Conservation (phyloP, 2,888 invertebrate genomes). For the Eupithecia subumbrata region DNA sequence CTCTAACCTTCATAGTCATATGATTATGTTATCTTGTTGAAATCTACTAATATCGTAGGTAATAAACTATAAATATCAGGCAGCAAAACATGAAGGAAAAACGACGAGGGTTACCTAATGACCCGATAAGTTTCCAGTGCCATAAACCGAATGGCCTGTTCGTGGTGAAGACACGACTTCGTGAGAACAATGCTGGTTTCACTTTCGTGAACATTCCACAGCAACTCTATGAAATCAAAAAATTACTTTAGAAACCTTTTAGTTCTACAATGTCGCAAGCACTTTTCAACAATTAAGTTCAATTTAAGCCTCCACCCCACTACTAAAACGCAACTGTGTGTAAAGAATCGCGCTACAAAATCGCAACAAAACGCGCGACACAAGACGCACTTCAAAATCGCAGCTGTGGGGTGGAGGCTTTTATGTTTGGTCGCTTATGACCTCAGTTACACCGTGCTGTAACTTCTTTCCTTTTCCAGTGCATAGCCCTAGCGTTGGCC, state of each 20-base stretch:
- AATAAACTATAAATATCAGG: neutral
- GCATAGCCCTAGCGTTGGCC: constrained; percentile 92
- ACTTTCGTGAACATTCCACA: neutral
- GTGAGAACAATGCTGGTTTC: constrained; percentile 11
- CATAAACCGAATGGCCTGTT: neutral
- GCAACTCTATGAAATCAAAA: neutral
- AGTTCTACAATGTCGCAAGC: neutral
- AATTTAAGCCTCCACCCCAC: neutral
- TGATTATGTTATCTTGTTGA: neutral
- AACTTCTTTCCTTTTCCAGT: constrained; percentile 77
- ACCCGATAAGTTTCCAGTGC: constrained; percentile 5
- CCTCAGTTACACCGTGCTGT: constrained; percentile 20
- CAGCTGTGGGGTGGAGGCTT: neutral
- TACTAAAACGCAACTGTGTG: too few relatives aligned
- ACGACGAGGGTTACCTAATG: neutral
- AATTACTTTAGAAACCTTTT: neutral
- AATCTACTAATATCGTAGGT: neutral
- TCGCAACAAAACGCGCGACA: too few relatives aligned
- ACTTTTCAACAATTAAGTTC: neutral
- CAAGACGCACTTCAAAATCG: too few relatives aligned
- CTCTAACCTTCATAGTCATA: neutral
- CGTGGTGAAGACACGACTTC: constrained; percentile 16
- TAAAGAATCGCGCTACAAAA: too few relatives aligned
- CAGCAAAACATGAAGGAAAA: constrained; percentile 4
- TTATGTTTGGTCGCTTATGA: neutral